Evolutionary conservation across 2,797 vertebrate genomes (phyloP).

Genomic region (Adrianichthys oophorus): DNA sequence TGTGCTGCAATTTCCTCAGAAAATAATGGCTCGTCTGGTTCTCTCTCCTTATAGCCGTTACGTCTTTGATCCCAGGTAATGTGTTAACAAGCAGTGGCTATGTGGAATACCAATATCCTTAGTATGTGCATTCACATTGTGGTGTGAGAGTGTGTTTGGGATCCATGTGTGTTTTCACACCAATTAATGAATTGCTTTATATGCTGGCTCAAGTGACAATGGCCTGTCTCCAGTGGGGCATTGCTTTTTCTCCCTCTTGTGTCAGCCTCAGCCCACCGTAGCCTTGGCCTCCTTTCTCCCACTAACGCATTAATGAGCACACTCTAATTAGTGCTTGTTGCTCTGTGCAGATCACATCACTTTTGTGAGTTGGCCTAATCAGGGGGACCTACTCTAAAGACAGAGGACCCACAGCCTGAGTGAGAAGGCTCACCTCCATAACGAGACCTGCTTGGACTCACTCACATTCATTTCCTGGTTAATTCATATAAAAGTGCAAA

Average conservation of each 20-base stretch:
- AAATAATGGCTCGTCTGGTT: constrained; percentile 62
- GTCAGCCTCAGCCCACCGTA: constrained; percentile 41
- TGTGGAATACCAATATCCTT: constrained; percentile 59
- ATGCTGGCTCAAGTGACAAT: constrained; percentile 71
- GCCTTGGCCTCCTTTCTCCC: constrained; percentile 43
- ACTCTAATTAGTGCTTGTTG: constrained; percentile 67
- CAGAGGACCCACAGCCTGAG: constrained; percentile 30
- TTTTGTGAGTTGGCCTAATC: constrained; percentile 60
- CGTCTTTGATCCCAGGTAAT: constrained; percentile 75
- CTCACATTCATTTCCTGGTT: constrained; percentile 47
- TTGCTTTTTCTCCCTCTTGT: constrained; percentile 31
- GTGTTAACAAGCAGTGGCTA: constrained; percentile 72
- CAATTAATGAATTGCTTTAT: constrained; percentile 79
- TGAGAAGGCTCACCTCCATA: constrained; percentile 60
- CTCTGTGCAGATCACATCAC: constrained; percentile 48
- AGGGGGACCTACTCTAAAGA: constrained; percentile 42
- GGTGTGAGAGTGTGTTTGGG: constrained; percentile 44
- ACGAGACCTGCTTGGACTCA: constrained; percentile 26
- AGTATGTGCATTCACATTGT: constrained; percentile 48
- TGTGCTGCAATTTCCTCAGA: constrained; percentile 63
- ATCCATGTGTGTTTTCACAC: constrained; percentile 75
- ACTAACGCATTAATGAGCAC: constrained; percentile 65
- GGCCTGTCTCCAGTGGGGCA: constrained; percentile 62
- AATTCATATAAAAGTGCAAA: constrained; percentile 27
- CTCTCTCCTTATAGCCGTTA: constrained; percentile 42